phyloP scores from a whole-genome alignment of 2,113 vertebrate genomes.

The Malurus alboscapulatus region DNA sequence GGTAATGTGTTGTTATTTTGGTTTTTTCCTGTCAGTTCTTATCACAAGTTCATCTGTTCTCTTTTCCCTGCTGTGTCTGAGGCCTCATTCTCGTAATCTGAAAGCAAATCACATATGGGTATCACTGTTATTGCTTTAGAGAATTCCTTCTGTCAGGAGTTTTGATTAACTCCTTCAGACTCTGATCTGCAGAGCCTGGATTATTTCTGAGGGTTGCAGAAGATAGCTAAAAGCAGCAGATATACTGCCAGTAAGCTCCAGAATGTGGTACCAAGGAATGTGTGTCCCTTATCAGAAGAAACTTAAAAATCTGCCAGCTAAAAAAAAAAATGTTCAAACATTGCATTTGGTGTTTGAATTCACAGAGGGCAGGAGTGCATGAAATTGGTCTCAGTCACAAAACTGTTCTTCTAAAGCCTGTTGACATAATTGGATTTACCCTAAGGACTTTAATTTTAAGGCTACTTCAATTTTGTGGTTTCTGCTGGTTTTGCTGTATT shows the following conservation, averaged over 20 bases:
- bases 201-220: background rate
- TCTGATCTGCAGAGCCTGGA: background rate
- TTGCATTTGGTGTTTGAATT: background rate
- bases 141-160: background rate
- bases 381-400: background rate
- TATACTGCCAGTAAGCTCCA: background rate
- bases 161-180: background rate
- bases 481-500: background rate
- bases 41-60: background rate
- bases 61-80: background rate
- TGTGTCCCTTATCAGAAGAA: background rate
- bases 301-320: background rate
- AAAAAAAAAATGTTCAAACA: background rate
- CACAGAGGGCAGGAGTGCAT: background rate
- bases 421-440: background rate
- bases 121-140: background rate
- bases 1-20: constrained; percentile 73
- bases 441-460: background rate
- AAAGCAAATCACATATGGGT: background rate
- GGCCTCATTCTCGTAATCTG: background rate
- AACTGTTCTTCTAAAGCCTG: background rate
- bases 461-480: background rate
- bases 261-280: background rate
- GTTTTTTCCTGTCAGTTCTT: background rate
- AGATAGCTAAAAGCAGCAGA: background rate